Percentiles rank a stretch among this genome's conserved stretches.
Evolutionary conservation across 2,888 invertebrate genomes (phyloP).

Genomic region (Rhopalosiphum nymphaeae): DNA sequence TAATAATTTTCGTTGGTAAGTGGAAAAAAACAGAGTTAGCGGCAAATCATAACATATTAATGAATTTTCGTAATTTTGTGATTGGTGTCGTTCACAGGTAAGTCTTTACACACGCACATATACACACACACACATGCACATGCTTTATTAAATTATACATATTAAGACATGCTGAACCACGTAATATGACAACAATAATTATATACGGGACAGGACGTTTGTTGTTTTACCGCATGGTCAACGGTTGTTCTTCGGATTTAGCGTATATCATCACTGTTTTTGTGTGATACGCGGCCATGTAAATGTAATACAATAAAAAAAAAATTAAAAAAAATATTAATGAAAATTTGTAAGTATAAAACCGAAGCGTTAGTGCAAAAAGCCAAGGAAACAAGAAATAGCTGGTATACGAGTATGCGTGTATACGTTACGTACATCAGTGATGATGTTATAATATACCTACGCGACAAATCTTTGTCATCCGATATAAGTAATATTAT

Average conservation of each 20-base stretch:
- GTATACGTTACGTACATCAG: background rate
- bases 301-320: background rate
- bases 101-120: background rate
- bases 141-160: background rate
- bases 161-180: background rate
- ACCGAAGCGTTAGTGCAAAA: constrained; percentile 29
- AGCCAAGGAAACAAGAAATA: background rate
- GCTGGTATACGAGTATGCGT: background rate
- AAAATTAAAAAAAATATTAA: background rate
- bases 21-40: background rate
- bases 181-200: background rate
- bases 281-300: background rate
- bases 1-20: background rate
- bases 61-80: constrained; percentile 32
- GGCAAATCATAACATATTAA: constrained; percentile 5
- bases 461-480: background rate
- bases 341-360: background rate
- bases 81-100: constrained; percentile 55
- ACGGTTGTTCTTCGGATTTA: background rate
- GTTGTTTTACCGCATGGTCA: background rate
- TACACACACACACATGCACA: background rate
- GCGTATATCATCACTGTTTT: background rate
- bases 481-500: background rate
- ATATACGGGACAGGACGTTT: background rate
- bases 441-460: background rate